A percentile compares a stretch with the other conserved stretches of the same genome.
phyloP scores from a whole-genome alignment of 2,888 invertebrate species.

The Melanchra persicariae region DNA sequence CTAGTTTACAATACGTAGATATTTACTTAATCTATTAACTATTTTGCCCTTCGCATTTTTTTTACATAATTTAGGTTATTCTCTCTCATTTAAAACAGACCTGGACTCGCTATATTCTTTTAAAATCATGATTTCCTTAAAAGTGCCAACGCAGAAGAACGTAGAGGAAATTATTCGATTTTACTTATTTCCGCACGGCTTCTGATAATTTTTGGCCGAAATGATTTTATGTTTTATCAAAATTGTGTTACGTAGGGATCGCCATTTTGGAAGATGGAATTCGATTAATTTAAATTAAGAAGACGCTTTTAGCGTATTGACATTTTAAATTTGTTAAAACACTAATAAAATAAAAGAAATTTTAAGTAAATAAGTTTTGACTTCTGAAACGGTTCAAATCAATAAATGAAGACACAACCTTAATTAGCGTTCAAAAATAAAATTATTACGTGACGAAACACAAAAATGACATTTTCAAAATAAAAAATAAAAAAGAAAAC shows the following conservation, averaged over 20 bases:
- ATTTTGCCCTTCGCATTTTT: background rate
- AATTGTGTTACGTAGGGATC: background rate
- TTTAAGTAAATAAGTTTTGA: no score
- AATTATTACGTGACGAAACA: background rate
- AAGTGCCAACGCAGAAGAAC: constrained; percentile 9
- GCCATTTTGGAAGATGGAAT: constrained; percentile 1
- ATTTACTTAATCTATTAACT: no score
- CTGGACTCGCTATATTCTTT: background rate
- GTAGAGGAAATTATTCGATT: constrained; percentile 52
- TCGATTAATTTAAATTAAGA: background rate
- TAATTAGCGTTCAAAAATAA: background rate
- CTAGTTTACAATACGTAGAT: no score
- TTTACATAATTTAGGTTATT: background rate
- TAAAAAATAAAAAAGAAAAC: background rate
- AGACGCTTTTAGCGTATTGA: background rate
- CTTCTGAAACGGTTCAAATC: no score
- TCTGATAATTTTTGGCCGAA: constrained; percentile 41
- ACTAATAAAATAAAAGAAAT: no score
- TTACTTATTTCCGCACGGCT: constrained; percentile 45
- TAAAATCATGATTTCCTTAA: constrained; percentile 9
- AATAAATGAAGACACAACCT: background rate
- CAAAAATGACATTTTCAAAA: background rate
- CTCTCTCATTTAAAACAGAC: background rate
- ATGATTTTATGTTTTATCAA: constrained; percentile 26
- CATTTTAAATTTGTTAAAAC: no score